A percentile compares a stretch with the other conserved stretches of the same genome.
phyloP scores from a whole-genome alignment of 2,113 vertebrate genomes.

The Bombycilla garrulus region DNA sequence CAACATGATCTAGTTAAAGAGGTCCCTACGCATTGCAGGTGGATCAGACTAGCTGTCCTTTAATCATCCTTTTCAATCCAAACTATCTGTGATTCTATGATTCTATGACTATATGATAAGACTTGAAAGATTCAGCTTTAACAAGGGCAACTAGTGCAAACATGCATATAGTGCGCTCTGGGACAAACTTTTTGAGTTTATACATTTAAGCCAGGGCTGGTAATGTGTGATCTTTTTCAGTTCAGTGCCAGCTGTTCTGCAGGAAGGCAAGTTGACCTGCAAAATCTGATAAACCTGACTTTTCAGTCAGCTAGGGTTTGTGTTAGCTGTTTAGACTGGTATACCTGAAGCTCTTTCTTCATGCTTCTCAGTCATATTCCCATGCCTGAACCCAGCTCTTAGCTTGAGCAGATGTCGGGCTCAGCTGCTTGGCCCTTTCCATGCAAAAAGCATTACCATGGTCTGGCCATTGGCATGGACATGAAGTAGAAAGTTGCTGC shows the following conservation, averaged over 20 bases:
- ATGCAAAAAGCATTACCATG: background rate
- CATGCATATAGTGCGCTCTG: accelerated
- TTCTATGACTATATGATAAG: background rate
- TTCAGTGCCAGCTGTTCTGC: background rate
- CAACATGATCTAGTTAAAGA: background rate
- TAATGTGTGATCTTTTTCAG: accelerated
- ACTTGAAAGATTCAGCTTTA: background rate
- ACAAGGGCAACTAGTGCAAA: background rate
- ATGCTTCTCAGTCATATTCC: background rate
- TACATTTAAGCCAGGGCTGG: background rate
- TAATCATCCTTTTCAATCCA: background rate
- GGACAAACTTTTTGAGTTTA: background rate
- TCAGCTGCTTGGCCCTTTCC: background rate
- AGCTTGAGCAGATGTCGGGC: accelerated
- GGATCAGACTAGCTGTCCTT: background rate
- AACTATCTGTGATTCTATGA: background rate
- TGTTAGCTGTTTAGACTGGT: background rate
- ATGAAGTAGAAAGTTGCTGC: background rate
- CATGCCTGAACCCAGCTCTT: background rate
- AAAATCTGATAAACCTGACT: background rate
- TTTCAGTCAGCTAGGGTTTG: background rate
- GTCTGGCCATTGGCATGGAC: background rate
- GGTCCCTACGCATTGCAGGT: background rate
- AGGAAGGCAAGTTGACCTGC: background rate
- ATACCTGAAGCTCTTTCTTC: background rate